Evolutionary conservation across 2,113 vertebrate genomes (phyloP).

Genomic region (Nicator chloris): DNA sequence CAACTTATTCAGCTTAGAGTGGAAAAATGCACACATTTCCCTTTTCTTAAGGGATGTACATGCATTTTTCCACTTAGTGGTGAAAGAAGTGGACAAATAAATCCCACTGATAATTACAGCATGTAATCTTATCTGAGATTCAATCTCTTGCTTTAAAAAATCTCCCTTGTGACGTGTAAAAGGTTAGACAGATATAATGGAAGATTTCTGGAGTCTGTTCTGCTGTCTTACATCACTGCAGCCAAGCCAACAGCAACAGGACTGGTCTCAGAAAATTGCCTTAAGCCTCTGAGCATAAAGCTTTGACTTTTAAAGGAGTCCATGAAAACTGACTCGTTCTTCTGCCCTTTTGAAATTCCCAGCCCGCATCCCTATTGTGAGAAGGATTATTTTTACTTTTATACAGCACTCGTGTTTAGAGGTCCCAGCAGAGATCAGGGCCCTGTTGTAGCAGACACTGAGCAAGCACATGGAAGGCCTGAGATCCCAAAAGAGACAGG

Average conservation of each 20-base stretch:
- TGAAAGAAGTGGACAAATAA: not conserved
- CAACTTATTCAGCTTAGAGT: not conserved
- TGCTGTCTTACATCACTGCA: not conserved
- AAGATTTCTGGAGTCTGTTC: not conserved
- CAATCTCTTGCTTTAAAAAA: slow-evolving; percentile 11
- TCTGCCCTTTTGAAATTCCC: not conserved
- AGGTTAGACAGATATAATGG: not conserved
- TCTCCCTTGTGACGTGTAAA: slow-evolving; percentile 17
- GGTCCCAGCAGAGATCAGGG: not conserved
- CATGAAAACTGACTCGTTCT: not conserved
- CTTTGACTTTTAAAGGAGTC: not conserved
- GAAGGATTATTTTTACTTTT: not conserved
- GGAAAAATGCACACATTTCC: not conserved
- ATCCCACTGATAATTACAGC: slow-evolving; percentile 24
- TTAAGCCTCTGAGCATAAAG: not conserved
- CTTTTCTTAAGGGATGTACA: not conserved
- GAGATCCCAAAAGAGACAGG: not conserved
- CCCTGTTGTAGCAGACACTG: not conserved
- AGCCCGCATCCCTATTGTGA: not conserved
- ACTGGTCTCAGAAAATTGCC: not conserved
- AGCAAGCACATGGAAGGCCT: not conserved
- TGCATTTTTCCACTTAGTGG: not conserved
- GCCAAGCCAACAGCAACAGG: slow-evolving; percentile 24
- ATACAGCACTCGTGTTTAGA: not conserved
- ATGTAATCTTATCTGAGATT: slow-evolving; percentile 15